These are phyloP conservation scores for Hypsibius dujardini DNA, from an alignment of 1,140 invertebrate species.

Conservation along the genomic window DNA sequence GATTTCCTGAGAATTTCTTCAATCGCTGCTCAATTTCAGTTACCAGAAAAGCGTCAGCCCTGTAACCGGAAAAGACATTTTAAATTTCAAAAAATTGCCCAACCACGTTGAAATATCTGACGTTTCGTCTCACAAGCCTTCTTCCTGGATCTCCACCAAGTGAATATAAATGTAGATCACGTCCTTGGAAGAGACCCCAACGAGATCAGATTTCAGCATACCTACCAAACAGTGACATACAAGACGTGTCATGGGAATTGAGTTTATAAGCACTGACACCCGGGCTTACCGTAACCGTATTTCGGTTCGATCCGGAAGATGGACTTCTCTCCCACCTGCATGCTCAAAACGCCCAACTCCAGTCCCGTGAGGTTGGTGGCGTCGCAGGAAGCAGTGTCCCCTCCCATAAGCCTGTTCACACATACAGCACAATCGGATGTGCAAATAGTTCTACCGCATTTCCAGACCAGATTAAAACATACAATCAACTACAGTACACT, in stretches of 20 bases:
- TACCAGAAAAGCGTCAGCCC: neutral
- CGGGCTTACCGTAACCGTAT: neutral
- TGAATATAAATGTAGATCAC: neutral
- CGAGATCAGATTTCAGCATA: neutral
- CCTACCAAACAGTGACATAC: neutral
- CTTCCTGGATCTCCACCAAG: neutral
- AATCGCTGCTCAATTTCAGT: neutral
- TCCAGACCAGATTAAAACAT: too few relatives aligned
- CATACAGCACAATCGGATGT: too few relatives aligned
- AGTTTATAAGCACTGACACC: neutral
- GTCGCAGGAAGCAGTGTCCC: too few relatives aligned
- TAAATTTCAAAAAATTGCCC: too few relatives aligned
- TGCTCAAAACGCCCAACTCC: neutral
- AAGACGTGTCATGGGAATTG: neutral
- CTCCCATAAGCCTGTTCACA: too few relatives aligned
- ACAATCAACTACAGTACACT: too few relatives aligned
- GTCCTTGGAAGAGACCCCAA: neutral
- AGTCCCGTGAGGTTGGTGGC: neutral
- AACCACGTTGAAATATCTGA: too few relatives aligned
- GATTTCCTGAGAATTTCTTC: neutral
- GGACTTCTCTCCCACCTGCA: neutral
- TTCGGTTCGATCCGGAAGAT: neutral
- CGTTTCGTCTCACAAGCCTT: too few relatives aligned
- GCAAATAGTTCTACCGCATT: too few relatives aligned
- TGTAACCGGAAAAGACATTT: neutral